These are phyloP conservation scores for Listronotus bonariensis DNA, from an alignment of 1,140 invertebrate genomes.

Conservation along the genomic window DNA sequence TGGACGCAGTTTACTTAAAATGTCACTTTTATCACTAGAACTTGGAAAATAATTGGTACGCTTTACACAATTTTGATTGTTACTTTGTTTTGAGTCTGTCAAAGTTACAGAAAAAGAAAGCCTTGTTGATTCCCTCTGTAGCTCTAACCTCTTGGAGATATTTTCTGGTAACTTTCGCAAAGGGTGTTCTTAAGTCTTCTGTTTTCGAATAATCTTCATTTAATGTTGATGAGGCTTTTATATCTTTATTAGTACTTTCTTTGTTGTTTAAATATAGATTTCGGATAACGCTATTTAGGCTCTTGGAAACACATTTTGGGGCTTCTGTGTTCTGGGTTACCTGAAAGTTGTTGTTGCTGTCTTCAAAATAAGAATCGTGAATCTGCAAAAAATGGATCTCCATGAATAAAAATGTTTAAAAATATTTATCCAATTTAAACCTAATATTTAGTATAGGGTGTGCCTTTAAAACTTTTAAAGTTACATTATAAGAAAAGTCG, in stretches of 20 bases:
- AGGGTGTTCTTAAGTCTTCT: conserved; percentile 3
- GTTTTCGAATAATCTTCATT: background rate
- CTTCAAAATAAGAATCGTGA: conserved; percentile 29
- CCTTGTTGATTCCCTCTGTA: background rate
- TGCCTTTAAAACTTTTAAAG: too few species aligned
- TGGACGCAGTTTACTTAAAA: too few species aligned
- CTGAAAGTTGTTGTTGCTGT: conserved; percentile 46
- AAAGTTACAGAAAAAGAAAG: background rate
- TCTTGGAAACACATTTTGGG: conserved; percentile 7
- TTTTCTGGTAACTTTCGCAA: too few species aligned
- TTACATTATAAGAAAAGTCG: too few species aligned
- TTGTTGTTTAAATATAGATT: conserved; percentile 11
- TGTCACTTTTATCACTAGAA: too few species aligned
- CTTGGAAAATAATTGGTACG: background rate
- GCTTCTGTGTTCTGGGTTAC: background rate
- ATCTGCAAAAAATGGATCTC: conserved; percentile 30
- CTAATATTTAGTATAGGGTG: background rate
- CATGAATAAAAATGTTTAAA: too few species aligned
- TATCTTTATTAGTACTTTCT: conserved; percentile 1
- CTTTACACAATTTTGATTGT: background rate
- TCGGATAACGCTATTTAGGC: conserved; percentile 8
- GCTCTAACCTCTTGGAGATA: background rate
- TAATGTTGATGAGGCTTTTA: background rate
- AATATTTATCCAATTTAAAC: too few species aligned
- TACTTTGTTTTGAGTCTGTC: background rate